A percentile compares a stretch with the other conserved stretches of the same genome.
Conservation (phyloP, 2,888 invertebrate genomes). For the Nephrotoma flavescens region DNA sequence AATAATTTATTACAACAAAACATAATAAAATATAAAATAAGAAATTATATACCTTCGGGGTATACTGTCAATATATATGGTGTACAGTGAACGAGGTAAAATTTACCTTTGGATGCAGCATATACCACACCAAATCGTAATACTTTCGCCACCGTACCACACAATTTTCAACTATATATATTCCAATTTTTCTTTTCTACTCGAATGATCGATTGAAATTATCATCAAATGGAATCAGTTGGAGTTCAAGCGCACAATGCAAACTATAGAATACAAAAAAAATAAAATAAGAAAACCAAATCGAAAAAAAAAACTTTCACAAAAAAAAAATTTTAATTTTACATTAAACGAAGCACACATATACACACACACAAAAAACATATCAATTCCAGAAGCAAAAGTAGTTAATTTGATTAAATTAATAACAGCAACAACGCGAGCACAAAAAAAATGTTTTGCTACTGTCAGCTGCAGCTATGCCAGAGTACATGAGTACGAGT, state of each 20-base stretch:
- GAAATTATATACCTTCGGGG: background rate
- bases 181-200: background rate
- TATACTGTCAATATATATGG: background rate
- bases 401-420: background rate
- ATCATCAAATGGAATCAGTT: background rate
- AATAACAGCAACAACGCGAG: background rate
- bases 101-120: background rate
- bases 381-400: background rate
- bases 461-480: background rate
- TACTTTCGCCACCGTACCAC: background rate
- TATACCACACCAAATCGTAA: background rate
- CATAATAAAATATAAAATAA: background rate
- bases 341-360: background rate
- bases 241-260: background rate
- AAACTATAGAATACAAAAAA: background rate
- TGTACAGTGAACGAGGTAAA: background rate
- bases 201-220: background rate
- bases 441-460: background rate
- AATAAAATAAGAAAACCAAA: background rate
- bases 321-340: background rate
- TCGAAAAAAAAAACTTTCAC: background rate
- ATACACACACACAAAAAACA: background rate
- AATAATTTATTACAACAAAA: background rate
- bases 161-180: background rate
- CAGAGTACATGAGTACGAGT: background rate